Evolutionary conservation across 2,797 vertebrate species (phyloP).

Genomic region (Cirrhinus molitorella): DNA sequence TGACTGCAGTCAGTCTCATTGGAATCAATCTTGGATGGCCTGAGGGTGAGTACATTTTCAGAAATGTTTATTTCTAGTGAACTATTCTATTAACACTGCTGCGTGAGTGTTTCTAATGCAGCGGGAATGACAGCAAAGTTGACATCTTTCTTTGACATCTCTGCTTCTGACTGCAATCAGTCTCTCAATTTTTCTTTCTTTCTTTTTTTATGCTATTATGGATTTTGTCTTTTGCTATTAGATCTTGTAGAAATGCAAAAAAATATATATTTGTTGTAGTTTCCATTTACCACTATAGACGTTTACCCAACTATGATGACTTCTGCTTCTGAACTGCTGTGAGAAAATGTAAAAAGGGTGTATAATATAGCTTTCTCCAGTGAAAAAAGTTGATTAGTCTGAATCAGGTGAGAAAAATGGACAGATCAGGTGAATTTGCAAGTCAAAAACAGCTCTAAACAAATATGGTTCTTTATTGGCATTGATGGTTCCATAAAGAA

Average conservation of each 20-base stretch:
- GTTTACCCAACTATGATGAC: neutral
- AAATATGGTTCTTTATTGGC: too few relatives aligned
- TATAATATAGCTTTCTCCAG: too few relatives aligned
- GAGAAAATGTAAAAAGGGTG: neutral
- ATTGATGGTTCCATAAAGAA: too few relatives aligned
- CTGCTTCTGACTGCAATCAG: neutral
- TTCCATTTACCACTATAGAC: neutral
- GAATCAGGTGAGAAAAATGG: too few relatives aligned
- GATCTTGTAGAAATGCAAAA: neutral
- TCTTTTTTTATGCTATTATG: neutral
- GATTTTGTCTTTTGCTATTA: neutral
- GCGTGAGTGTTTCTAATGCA: neutral
- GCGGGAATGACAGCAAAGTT: neutral
- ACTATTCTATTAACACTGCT: neutral
- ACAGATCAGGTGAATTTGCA: too few relatives aligned
- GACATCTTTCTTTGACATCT: neutral
- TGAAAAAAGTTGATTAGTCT: too few relatives aligned
- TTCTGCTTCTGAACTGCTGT: neutral
- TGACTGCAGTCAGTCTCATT: too few relatives aligned
- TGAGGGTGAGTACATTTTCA: neutral
- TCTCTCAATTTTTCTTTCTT: too few relatives aligned
- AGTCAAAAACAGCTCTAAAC: too few relatives aligned
- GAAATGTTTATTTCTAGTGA: neutral
- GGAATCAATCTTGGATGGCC: neutral
- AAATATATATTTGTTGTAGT: neutral